Percentiles rank a stretch among this genome's conserved stretches.
phyloP scores from a whole-genome alignment of 1,140 invertebrate species.

The Lamellibrachia luymesi region DNA sequence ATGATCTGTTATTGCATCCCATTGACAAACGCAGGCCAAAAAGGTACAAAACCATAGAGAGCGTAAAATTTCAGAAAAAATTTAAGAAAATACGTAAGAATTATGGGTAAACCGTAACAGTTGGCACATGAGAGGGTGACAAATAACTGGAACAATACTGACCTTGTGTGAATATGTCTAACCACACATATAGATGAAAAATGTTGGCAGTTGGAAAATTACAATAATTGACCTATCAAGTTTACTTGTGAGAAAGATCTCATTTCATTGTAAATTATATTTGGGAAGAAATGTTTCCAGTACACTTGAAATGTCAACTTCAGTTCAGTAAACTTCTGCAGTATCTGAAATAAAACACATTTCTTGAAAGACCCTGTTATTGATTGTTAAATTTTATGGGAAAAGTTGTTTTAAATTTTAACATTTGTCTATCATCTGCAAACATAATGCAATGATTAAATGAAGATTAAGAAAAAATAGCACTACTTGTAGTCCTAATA shows the following conservation, averaged over 20 bases:
- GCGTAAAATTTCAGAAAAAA: too few relatives aligned
- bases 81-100: too few relatives aligned
- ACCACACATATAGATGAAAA: background rate
- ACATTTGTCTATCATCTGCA: too few relatives aligned
- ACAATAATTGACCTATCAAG: constrained; percentile 60
- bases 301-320: constrained; percentile 67
- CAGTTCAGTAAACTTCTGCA: constrained; percentile 73
- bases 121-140: too few relatives aligned
- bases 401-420: background rate
- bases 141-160: too few relatives aligned
- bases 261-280: constrained; percentile 62
- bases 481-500: too few relatives aligned
- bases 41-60: too few relatives aligned
- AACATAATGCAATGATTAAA: constrained; percentile 25
- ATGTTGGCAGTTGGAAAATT: background rate
- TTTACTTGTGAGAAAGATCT: constrained; percentile 79
- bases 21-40: too few relatives aligned
- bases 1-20: too few relatives aligned
- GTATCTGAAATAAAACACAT: constrained; percentile 64
- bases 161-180: constrained; percentile 8
- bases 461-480: too few relatives aligned
- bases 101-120: too few relatives aligned
- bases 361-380: background rate
- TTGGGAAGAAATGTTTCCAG: constrained; percentile 58
- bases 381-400: background rate